Evolutionary conservation across 37 sponge, comb jelly and placozoan genomes (phyloP).

Genomic region (Spongilla lacustris): DNA sequence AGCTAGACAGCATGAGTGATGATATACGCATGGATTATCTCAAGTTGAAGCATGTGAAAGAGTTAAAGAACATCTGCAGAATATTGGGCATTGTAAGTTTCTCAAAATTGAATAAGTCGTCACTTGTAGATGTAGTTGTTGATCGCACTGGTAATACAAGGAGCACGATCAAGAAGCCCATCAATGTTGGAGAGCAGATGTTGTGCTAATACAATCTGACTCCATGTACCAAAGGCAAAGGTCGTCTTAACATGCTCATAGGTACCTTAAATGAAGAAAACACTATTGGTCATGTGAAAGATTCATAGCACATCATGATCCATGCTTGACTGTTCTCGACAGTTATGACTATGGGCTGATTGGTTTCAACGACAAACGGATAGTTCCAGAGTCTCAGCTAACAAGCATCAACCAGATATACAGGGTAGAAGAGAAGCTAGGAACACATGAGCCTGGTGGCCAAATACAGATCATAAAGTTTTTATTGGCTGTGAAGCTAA

Average conservation of each 20-base stretch:
- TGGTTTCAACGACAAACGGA: background rate
- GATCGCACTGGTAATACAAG: background rate
- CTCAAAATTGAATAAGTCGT: background rate
- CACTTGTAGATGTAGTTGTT: background rate
- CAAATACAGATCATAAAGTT: background rate
- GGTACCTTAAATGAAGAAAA: constrained; percentile 1
- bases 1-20: background rate
- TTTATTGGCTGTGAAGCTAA: background rate
- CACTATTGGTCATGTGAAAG: background rate
- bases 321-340: background rate
- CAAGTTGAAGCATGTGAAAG: background rate
- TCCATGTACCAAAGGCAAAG: background rate
- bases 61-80: background rate
- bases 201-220: background rate
- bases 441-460: background rate
- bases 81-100: background rate
- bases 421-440: constrained; percentile 1
- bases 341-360: background rate
- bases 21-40: background rate
- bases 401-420: background rate
- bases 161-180: background rate
- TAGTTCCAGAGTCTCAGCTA: background rate
- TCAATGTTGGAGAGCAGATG: background rate
- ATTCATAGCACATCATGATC: background rate
- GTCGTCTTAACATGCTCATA: background rate